Evolutionary conservation across 2,797 vertebrate species (phyloP), one percentile per base, ranked within the genome.

Genomic region (Tragopan temminckii): DNA sequence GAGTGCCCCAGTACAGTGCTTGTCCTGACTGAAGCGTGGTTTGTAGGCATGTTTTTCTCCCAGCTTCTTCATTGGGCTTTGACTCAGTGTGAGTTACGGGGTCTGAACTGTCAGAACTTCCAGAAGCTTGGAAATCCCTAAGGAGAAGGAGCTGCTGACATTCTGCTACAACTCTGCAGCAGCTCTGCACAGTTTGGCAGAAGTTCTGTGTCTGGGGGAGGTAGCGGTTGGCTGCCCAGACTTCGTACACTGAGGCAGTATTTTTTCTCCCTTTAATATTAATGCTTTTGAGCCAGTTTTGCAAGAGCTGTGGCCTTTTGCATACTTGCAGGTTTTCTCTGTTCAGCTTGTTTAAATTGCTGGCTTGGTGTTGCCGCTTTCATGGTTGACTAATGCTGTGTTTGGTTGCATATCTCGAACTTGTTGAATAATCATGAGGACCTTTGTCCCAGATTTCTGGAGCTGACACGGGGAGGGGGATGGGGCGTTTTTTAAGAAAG

Each of bases 251-350:
- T 3, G 20, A 70, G 61, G 64, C 64, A 5, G 57, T 25, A 3
- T 27, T 74, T 82, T 58, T 52, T 52, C 27, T 10, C 5, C 16
- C 25, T 85, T 71, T 68, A 57, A 58, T 85, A 53, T 89, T 78
- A 91, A 63, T 75, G 77, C 78, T 92, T 64, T 50, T 63, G 87
- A 38, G 58, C 27, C 80, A 91, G 79, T 97, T 97, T 96, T 53
- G 4, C 81, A 97, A 97, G 90, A 95, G 45, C 89, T 17, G 2
- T 97, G 94, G 25, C 97, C 96, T 98, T 98, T 98, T 92, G 87
- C 97, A 93, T 77, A 96, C 85, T 97, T 96, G 53, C 80, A 95
- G 90, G 93, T 96, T 96, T 92, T 93, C 89, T 33, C 67, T 89
- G 79, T 94, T 94, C 78, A 69, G 68, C 82, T 94, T 88, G 81